Base-by-base conservation (phyloP, 2,888 invertebrate genomes). In the Margaritifera margaritifera region DNA sequence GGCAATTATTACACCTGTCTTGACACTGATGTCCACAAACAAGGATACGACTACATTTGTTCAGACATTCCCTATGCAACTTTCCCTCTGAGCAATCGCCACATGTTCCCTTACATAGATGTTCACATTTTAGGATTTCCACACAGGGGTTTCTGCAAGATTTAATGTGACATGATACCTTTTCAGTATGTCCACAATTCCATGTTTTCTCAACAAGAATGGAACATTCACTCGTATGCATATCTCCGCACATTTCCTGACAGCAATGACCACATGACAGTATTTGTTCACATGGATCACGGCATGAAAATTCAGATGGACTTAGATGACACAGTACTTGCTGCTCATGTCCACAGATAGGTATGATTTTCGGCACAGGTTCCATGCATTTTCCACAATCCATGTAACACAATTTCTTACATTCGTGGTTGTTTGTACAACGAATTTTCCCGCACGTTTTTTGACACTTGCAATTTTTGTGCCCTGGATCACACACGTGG, bases 11-110 rank as follows among this genome's bases (percentile, higher is more conserved):
- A 22, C 86, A 79, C 68, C 70, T 69, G 42, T 81, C 83, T 27
- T 68, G 69, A 72, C 91, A 91, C 22, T 90, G 55, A 64, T 87
- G 87, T 22, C 86, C 86, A 70, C 87, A 87, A 20, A 94, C 91
- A 71, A 93, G 91, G 22, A 85, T 80, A 66, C 91, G 91, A 6
- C 91, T 90, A 87, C 94, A 94, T 24, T 89, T 87, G 78, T 92
- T 90, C 52, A 79, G 74, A 87, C 94, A 94, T 25, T 91, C 89
- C 68, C 80, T 83, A 86, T 94, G 94, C 67, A 94, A 87, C 20
- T 93, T 91, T 53, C 93, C 93, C 83, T 92, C 92, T 54, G 79
- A 86, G 87, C 94, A 94, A 60, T 85, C 74, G 4, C 92, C 86
- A 78, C 91, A 91, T 6, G 81, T 85, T 22, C 90, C 90, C 15